Evolutionary conservation across 2,888 invertebrate species (phyloP).

Genomic region (Pomacea canaliculata): DNA sequence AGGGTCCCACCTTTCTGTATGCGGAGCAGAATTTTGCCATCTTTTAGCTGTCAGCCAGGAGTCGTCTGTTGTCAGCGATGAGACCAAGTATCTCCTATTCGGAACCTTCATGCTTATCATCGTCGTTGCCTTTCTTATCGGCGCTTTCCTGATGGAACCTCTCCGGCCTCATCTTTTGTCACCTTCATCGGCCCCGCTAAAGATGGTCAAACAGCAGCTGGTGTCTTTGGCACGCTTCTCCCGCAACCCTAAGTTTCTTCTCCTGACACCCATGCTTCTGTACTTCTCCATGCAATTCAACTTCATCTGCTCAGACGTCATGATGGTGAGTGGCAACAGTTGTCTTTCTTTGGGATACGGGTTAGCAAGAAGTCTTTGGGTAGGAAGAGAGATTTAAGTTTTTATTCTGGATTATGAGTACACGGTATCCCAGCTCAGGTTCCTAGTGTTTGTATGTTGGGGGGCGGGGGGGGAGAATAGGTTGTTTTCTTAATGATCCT

Average conservation of each 20-base stretch:
- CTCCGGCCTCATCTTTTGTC: constrained; percentile 41
- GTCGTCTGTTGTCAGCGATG: constrained; percentile 34
- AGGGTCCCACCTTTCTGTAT: constrained; percentile 32
- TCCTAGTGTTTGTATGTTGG: no score
- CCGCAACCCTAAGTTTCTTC: constrained; percentile 47
- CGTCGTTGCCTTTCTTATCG: constrained; percentile 50
- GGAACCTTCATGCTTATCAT: constrained; percentile 55
- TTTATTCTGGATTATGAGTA: no score
- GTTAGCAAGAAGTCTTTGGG: no score
- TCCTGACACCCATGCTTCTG: constrained; percentile 55
- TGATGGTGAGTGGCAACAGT: constrained; percentile 52
- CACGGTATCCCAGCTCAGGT: no score
- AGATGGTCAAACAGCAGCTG: constrained; percentile 38
- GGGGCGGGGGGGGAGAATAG: no score
- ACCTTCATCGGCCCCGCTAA: constrained; percentile 26
- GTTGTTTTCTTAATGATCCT: no score
- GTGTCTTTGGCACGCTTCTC: constrained; percentile 53
- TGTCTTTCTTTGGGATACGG: no score
- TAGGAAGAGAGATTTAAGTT: no score
- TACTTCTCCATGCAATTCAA: constrained; percentile 59
- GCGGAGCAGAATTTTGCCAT: constrained; percentile 56
- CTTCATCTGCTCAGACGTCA: constrained; percentile 64
- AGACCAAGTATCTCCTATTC: constrained; percentile 53
- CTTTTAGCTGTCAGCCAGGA: constrained; percentile 35
- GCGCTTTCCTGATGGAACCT: constrained; percentile 53